Evolutionary conservation across 1,140 invertebrate genomes (phyloP).

Genomic region (Penaeus indicus): DNA sequence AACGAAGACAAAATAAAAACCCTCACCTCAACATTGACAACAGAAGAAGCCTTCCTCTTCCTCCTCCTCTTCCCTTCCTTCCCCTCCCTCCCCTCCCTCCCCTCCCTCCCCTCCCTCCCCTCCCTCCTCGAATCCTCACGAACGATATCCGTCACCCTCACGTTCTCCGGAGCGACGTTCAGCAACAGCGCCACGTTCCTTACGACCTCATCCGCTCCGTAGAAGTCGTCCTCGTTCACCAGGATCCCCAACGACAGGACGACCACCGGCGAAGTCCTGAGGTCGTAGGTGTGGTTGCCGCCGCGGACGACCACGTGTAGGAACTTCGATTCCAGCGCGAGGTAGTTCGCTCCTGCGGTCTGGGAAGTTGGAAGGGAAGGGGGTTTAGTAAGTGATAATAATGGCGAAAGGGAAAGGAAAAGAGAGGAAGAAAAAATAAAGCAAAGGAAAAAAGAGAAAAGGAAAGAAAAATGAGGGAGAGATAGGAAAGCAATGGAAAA

Average conservation of each 20-base stretch:
- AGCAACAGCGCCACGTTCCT: constrained; percentile 28
- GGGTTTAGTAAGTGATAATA: too few relatives aligned
- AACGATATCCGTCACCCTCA: constrained; percentile 48
- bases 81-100: background rate
- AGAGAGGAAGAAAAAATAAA: background rate
- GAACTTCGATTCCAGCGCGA: constrained; percentile 3
- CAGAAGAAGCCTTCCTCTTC: too few relatives aligned
- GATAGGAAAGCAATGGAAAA: background rate
- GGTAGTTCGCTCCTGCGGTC: constrained; percentile 45
- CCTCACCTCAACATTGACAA: too few relatives aligned
- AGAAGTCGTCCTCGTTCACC: constrained; percentile 41
- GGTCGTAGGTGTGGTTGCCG: constrained; percentile 12
- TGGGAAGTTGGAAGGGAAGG: background rate
- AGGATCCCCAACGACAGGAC: constrained; percentile 45
- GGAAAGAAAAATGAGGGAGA: background rate
- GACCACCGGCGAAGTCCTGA: constrained; percentile 35
- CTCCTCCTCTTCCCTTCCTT: background rate
- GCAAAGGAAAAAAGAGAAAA: too few relatives aligned
- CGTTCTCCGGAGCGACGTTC: background rate
- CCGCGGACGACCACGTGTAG: constrained; percentile 48
- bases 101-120: background rate
- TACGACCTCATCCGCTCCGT: constrained; percentile 33
- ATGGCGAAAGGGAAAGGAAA: background rate
- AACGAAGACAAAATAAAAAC: too few relatives aligned
- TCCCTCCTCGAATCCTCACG: constrained; percentile 20